These are phyloP conservation scores for Paradisaea rubra DNA, from an alignment of 2,113 vertebrate genomes.

Conservation along the genomic window DNA sequence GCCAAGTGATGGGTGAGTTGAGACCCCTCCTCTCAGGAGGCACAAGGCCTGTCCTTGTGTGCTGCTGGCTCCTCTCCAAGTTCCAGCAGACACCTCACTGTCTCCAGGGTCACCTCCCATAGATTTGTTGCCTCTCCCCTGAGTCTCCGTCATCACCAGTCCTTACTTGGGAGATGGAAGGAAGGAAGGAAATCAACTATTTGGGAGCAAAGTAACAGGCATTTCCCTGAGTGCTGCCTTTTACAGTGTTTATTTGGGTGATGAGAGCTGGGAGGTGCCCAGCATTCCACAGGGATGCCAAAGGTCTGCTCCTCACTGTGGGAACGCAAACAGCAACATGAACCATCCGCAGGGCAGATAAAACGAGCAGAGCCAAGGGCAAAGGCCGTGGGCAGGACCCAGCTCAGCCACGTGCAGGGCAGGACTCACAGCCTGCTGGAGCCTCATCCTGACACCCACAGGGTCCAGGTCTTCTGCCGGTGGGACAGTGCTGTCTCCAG, in stretches of 20 bases:
- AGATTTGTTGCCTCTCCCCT: neutral
- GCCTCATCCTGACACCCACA: neutral
- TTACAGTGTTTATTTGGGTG: neutral
- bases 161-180: neutral
- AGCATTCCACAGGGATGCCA: neutral
- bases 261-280: neutral
- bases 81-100: neutral
- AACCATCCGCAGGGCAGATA: neutral
- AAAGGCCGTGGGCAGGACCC: neutral
- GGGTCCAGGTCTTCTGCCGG: neutral
- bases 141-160: neutral
- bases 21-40: neutral
- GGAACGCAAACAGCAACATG: neutral
- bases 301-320: neutral
- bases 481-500: neutral
- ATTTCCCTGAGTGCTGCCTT: neutral
- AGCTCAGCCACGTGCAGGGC: accelerated
- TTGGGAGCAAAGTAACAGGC: neutral
- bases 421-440: neutral
- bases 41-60: neutral
- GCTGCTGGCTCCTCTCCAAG: neutral
- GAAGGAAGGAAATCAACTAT: neutral
- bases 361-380: neutral
- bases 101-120: neutral
- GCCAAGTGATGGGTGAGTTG: neutral